Base-by-base conservation (phyloP, 2,113 vertebrate genomes). In the Hemiprocne comata region DNA sequence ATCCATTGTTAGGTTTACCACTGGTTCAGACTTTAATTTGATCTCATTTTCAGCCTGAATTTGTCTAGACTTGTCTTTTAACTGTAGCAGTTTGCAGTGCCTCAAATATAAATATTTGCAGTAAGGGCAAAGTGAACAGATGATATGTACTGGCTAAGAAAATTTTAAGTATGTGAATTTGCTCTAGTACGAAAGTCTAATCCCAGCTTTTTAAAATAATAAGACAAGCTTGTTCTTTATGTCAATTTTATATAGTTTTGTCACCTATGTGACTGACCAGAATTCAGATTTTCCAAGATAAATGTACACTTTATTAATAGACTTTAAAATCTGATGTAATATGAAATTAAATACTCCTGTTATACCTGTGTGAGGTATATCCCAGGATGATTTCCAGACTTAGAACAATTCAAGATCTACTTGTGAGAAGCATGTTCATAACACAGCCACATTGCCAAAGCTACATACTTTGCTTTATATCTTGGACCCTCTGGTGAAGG, bases 41-140 rank as follows among this genome's bases (percentile, higher is more conserved):
- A 71, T 89, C 57, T 84, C 31, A 50, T 94, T 91, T 95, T 91
- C 57, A 29, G 28, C 75, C 44, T 86, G 76, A 81, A 69, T 90
- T 92, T 90, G 54, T 78, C 53, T 87, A 86, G 65, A 48, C 69
- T 95, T 77, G 34, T 69, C 82, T 66, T 73, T 78, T 34, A 92
- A 53, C 85, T 88, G 40, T 54, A 61, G 61, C 38, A 82, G 61
- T 50, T 86, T 88, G 64, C 77, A 86, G 21, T 88, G 44, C 40
- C 53, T 94, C 73, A 90, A 19, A 72, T 93, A 75, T 48, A 93
- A 94, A 89, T 95, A 96, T 92, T 90, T 95, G 79, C 57, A 55
- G 13, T 88, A 74, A 61, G 78, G 18, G 29, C 81, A 92, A 8
- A 73, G 57, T 44, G 53, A 92, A 67, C 55, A 74, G 69, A 83